These are phyloP conservation scores for Phycodurus eques DNA, from an alignment of 2,113 vertebrate species.

Conservation along the genomic window DNA sequence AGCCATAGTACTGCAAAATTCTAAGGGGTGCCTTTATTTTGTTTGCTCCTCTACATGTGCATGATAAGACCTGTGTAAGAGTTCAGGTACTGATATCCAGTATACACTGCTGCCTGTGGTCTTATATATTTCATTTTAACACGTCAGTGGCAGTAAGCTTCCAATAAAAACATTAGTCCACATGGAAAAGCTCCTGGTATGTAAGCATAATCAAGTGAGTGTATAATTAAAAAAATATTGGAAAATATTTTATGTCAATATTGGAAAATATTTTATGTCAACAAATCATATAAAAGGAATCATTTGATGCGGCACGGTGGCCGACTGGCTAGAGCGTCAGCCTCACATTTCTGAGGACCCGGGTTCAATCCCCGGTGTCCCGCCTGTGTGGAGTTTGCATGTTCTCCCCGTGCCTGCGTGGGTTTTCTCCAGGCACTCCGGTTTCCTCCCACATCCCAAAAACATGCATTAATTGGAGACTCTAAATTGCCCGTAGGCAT, in stretches of 20 bases:
- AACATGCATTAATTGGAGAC: too few species aligned
- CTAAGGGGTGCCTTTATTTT: not conserved
- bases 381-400: too few species aligned
- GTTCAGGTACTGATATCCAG: not conserved
- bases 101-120: not conserved
- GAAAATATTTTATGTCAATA: not conserved
- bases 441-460: too few species aligned
- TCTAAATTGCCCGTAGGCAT: too few species aligned
- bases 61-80: not conserved
- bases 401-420: too few species aligned
- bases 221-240: not conserved
- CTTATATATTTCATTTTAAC: not conserved
- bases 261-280: not conserved
- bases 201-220: not conserved
- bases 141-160: not conserved
- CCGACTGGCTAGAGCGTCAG: too few species aligned
- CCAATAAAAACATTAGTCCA: not conserved
- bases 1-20: not conserved
- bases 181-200: not conserved
- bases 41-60: not conserved
- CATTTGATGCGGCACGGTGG: too few species aligned
- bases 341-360: too few species aligned
- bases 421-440: too few species aligned
- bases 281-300: not conserved
- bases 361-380: too few species aligned